A percentile compares a stretch with the other conserved stretches of the same genome.
These are phyloP conservation scores for Heliconius eleuchia DNA, from an alignment of 1,140 invertebrate genomes.

Conservation along the genomic window DNA sequence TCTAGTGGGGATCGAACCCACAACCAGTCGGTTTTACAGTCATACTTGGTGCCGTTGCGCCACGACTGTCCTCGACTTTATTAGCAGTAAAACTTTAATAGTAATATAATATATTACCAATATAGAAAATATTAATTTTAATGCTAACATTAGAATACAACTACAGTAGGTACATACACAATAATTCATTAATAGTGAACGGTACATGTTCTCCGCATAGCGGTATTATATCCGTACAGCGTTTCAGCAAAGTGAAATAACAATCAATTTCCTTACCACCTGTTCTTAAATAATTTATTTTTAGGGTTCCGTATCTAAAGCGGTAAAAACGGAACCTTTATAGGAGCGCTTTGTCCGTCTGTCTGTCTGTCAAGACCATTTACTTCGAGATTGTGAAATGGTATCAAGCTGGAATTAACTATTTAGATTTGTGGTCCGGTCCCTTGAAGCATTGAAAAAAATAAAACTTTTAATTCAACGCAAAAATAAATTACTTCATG, in stretches of 20 bases:
- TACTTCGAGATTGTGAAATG: too few relatives aligned
- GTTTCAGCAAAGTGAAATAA: constrained; percentile 19
- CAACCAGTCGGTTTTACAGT: too few relatives aligned
- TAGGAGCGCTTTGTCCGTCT: too few relatives aligned
- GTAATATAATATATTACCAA: background rate
- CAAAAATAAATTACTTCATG: too few relatives aligned
- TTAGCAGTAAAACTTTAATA: background rate
- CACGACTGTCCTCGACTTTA: too few relatives aligned
- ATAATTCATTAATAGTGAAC: constrained; percentile 27
- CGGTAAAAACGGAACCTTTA: background rate
- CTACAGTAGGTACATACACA: background rate
- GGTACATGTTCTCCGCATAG: constrained; percentile 18
- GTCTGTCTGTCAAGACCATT: too few relatives aligned
- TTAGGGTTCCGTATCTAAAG: background rate
- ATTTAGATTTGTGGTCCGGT: too few relatives aligned
- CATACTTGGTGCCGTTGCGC: too few relatives aligned
- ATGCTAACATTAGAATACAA: background rate
- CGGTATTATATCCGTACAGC: constrained; percentile 14
- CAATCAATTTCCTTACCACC: constrained; percentile 25
- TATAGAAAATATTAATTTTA: background rate
- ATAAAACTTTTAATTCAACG: too few relatives aligned
- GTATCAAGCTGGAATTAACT: too few relatives aligned
- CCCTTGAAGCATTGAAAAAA: too few relatives aligned
- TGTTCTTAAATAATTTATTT: background rate
- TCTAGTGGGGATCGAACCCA: too few relatives aligned